A percentile compares a stretch with the other conserved stretches of the same genome.
phyloP scores from a whole-genome alignment of 2,113 vertebrate species.

The Excalfactoria chinensis region DNA sequence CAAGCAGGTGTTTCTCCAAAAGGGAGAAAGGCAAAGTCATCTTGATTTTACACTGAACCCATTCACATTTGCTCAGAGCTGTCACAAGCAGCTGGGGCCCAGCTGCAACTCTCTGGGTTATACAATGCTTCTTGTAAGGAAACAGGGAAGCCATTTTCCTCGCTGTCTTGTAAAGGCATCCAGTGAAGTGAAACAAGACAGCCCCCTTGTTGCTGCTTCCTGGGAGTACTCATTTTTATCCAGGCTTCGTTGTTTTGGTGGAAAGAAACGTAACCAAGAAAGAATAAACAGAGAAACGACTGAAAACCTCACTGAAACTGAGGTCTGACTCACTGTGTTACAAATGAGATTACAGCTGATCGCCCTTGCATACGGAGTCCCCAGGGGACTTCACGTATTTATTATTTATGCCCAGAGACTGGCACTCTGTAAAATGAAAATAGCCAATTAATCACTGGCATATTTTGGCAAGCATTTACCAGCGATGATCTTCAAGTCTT shows the following conservation, averaged over 20 bases:
- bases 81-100: neutral
- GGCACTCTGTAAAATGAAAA: constrained; percentile 6
- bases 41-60: neutral
- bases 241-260: neutral
- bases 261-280: neutral
- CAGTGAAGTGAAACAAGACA: neutral
- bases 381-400: neutral
- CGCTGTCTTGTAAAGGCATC: neutral
- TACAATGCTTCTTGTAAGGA: neutral
- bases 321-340: neutral
- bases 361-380: neutral
- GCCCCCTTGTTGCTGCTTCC: neutral
- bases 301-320: neutral
- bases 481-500: neutral
- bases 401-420: neutral
- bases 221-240: neutral
- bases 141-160: neutral
- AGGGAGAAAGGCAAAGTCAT: constrained; percentile 1
- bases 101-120: constrained; percentile 10
- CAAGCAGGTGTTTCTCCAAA: constrained; percentile 23
- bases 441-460: neutral
- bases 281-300: neutral
- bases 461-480: neutral
- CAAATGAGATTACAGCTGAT: neutral
- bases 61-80: neutral